Evolutionary conservation across 1,140 invertebrate species (phyloP).

Genomic region (Neodiprion pinetum): DNA sequence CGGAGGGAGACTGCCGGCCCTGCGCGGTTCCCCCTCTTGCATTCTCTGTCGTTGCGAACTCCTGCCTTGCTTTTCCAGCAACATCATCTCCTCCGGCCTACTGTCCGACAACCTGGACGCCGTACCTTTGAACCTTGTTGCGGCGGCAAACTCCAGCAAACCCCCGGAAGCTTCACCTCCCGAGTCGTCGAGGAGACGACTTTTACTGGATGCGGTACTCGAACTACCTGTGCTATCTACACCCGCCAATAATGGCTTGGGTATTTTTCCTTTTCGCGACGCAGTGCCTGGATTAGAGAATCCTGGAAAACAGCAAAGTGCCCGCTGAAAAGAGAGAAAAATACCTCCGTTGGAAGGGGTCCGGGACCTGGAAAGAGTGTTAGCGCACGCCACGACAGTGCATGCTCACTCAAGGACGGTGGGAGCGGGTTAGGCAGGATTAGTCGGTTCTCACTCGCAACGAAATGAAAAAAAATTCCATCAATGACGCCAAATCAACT

Average conservation of each 20-base stretch:
- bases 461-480: slow-evolving; percentile 9
- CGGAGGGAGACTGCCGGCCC: slow-evolving; percentile 67
- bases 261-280: slow-evolving; percentile 83
- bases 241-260: slow-evolving; percentile 82
- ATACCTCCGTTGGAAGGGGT: slow-evolving; percentile 58
- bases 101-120: slow-evolving; percentile 55
- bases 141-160: slow-evolving; percentile 52
- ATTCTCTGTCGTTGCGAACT: slow-evolving; percentile 78
- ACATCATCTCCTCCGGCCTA: slow-evolving; percentile 72
- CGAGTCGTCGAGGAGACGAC: slow-evolving; percentile 61
- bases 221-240: slow-evolving; percentile 63
- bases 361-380: slow-evolving; percentile 61
- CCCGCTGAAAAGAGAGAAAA: slow-evolving; percentile 73
- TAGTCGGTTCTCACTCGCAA: slow-evolving; percentile 30
- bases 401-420: slow-evolving; percentile 50
- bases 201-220: slow-evolving; percentile 64
- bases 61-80: slow-evolving; percentile 78
- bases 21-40: slow-evolving; percentile 59
- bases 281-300: slow-evolving; percentile 82
- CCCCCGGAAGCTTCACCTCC: slow-evolving; percentile 52
- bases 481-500: slow-evolving; percentile 29
- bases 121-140: slow-evolving; percentile 55
- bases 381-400: slow-evolving; percentile 61
- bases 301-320: slow-evolving; percentile 87
- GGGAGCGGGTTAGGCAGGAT: slow-evolving; percentile 20